A percentile compares a stretch with the other conserved stretches of the same genome.
phyloP scores from a whole-genome alignment of 2,888 invertebrate species.

The Parnassius smintheus region DNA sequence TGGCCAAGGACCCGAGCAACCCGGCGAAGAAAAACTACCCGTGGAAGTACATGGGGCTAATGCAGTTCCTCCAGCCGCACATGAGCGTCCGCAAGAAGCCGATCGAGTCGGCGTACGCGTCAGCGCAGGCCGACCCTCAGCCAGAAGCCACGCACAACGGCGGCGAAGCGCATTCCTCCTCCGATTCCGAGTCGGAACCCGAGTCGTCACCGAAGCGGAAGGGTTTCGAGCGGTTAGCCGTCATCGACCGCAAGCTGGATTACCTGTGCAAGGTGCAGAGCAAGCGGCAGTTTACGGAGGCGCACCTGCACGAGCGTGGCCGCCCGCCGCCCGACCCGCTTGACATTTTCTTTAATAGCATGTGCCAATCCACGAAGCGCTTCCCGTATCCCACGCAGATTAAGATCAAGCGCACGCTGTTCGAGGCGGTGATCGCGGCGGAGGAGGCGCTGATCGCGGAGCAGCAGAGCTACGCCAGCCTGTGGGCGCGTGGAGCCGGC shows the following conservation, averaged over 20 bases:
- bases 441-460: slow-evolving; percentile 69
- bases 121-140: slow-evolving; percentile 32
- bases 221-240: slow-evolving; percentile 45
- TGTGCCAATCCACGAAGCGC: slow-evolving; percentile 73
- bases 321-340: slow-evolving; percentile 51
- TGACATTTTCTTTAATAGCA: slow-evolving; percentile 72
- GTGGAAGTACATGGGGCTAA: slow-evolving; percentile 70
- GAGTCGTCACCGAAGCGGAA: slow-evolving; percentile 47
- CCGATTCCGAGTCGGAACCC: slow-evolving; percentile 42
- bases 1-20: slow-evolving; percentile 49
- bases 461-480: slow-evolving; percentile 66
- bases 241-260: slow-evolving; percentile 59
- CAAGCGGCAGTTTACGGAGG: slow-evolving; percentile 41
- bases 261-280: slow-evolving; percentile 51
- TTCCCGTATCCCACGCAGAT: slow-evolving; percentile 68
- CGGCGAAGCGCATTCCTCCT: slow-evolving; percentile 38
- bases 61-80: slow-evolving; percentile 75
- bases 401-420: slow-evolving; percentile 63
- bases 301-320: slow-evolving; percentile 29
- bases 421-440: slow-evolving; percentile 64
- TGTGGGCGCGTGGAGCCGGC: slow-evolving; percentile 59
- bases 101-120: slow-evolving; percentile 40
- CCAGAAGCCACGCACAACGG: slow-evolving; percentile 39
- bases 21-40: slow-evolving; percentile 55
- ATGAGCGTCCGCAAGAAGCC: slow-evolving; percentile 69